These are phyloP conservation scores for Todiramphus saurophagus DNA, from an alignment of 2,113 vertebrate genomes.

Conservation along the genomic window DNA sequence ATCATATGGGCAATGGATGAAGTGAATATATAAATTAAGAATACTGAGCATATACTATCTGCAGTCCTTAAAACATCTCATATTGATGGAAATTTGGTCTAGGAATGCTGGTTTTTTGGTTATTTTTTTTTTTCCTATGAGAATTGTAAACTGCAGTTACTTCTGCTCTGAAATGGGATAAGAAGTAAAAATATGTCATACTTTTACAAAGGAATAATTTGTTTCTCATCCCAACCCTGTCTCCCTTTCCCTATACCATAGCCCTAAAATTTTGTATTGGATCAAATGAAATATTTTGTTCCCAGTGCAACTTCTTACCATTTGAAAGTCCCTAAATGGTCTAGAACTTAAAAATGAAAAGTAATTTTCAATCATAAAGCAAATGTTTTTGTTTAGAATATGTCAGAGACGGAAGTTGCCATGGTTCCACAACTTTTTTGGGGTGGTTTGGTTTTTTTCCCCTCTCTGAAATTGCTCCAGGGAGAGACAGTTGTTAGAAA, in stretches of 20 bases:
- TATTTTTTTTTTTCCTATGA: background rate
- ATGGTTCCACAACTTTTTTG: background rate
- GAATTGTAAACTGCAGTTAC: background rate
- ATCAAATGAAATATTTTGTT: background rate
- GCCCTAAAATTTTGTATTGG: background rate
- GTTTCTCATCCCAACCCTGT: background rate
- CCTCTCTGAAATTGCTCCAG: background rate
- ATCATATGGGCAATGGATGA: background rate
- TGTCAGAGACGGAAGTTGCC: background rate
- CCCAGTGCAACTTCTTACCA: background rate
- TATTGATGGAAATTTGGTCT: background rate
- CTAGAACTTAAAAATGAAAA: slow-evolving; percentile 22
- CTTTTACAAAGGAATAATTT: slow-evolving; percentile 3
- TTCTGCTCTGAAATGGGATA: background rate
- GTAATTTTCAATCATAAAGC: slow-evolving; percentile 28
- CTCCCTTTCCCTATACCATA: background rate
- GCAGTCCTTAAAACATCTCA: background rate
- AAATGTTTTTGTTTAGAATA: slow-evolving; percentile 37
- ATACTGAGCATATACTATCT: background rate
- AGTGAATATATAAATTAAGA: background rate
- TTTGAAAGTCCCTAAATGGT: background rate
- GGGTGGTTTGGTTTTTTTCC: background rate
- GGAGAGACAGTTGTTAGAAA: background rate
- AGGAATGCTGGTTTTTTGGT: background rate
- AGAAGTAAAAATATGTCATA: background rate